These are phyloP conservation scores for Parus major DNA, from an alignment of 2,113 vertebrate genomes.

Conservation along the genomic window DNA sequence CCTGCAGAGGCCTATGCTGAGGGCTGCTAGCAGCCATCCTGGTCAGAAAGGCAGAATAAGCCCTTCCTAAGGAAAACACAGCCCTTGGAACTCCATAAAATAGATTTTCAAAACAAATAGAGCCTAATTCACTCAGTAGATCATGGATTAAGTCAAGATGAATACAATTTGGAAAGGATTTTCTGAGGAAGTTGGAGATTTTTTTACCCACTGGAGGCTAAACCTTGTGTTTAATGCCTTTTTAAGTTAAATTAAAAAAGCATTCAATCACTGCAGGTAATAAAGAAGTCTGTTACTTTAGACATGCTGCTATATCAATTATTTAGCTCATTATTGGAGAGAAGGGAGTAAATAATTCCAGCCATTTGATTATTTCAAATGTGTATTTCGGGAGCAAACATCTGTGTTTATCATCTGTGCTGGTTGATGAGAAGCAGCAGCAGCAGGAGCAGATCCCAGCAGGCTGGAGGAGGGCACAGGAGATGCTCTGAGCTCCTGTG, in stretches of 20 bases:
- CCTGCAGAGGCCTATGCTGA: constrained; percentile 55
- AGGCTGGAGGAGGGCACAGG: neutral
- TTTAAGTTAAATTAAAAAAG: constrained; percentile 69
- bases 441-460: neutral
- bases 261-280: constrained; percentile 69
- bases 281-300: constrained; percentile 57
- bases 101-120: constrained; percentile 83
- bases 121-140: constrained; percentile 80
- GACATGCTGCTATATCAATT: constrained; percentile 27
- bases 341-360: constrained; percentile 31
- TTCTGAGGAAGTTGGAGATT: constrained; percentile 81
- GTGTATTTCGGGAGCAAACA: constrained; percentile 27
- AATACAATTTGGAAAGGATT: constrained; percentile 83
- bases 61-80: constrained; percentile 78
- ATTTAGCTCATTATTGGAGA: constrained; percentile 52
- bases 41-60: constrained; percentile 56
- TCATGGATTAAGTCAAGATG: constrained; percentile 84
- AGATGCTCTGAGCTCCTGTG: neutral
- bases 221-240: constrained; percentile 69
- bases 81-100: constrained; percentile 79
- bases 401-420: constrained; percentile 31
- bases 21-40: constrained; percentile 55
- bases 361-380: neutral
- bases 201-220: constrained; percentile 77
- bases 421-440: neutral